Conservation (phyloP, 2,113 vertebrate genomes). For the Pao palembangensis region DNA sequence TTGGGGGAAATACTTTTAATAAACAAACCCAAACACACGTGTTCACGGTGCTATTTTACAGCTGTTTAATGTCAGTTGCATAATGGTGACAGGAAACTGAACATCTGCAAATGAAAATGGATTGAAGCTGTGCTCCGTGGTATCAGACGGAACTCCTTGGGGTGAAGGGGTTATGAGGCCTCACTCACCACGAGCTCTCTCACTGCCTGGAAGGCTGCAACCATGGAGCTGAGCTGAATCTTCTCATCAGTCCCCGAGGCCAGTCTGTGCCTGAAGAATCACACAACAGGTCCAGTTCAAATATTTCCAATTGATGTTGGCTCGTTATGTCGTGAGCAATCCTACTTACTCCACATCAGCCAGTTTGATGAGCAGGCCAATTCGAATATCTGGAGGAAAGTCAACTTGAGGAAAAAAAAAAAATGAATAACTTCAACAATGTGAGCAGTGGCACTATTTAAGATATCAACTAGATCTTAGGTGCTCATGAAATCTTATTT, state of each 20-base stretch:
- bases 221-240: conserved; percentile 95
- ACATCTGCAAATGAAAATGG: too few relatives aligned
- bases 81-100: neutral
- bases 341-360: conserved; percentile 91
- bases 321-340: neutral
- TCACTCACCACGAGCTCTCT: conserved; percentile 88
- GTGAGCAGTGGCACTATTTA: neutral
- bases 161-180: conserved; percentile 57
- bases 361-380: conserved; percentile 89
- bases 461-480: neutral
- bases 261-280: conserved; percentile 81
- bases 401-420: conserved; percentile 77
- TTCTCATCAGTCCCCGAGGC: conserved; percentile 91
- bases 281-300: neutral
- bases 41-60: conserved; percentile 4
- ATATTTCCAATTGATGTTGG: neutral
- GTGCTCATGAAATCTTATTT: too few relatives aligned
- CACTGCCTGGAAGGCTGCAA: conserved; percentile 92
- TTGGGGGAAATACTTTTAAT: conserved; percentile 57
- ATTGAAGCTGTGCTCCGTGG: neutral
- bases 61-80: neutral
- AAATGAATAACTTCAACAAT: neutral
- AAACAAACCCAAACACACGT: conserved; percentile 43
- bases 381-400: conserved; percentile 85
- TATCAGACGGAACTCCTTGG: neutral